Percentiles rank a stretch among this genome's conserved stretches.
These are phyloP conservation scores for Pseudomyrmex concolor DNA, from an alignment of 1,140 invertebrate species.

Conservation along the genomic window DNA sequence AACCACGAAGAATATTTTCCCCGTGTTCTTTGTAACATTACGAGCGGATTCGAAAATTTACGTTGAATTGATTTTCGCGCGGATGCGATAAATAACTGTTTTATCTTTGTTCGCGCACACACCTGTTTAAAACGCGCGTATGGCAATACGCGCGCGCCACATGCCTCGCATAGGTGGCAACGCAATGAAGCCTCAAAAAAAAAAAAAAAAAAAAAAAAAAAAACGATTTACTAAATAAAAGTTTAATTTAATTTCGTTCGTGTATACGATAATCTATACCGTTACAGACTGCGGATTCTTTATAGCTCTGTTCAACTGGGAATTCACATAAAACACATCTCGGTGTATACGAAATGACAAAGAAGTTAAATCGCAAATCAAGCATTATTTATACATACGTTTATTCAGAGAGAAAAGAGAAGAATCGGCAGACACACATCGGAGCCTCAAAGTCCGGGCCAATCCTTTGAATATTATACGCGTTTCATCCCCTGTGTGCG, in stretches of 20 bases:
- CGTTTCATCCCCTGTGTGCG: slow-evolving; percentile 14
- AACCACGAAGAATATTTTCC: background rate
- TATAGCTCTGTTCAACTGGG: background rate
- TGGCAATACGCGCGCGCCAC: slow-evolving; percentile 6
- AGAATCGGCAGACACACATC: background rate
- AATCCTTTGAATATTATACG: slow-evolving; percentile 55
- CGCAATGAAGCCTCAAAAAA: slow-evolving; percentile 26
- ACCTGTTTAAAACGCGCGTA: slow-evolving; percentile 21
- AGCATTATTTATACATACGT: slow-evolving; percentile 40
- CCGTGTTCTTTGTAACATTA: slow-evolving; percentile 2
- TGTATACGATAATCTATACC: slow-evolving; percentile 33
- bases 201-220: too few species aligned
- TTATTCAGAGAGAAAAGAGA: slow-evolving; percentile 26
- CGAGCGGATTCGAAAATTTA: background rate
- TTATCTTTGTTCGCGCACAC: slow-evolving; percentile 7
- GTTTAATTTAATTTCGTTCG: slow-evolving; percentile 38
- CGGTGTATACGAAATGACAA: slow-evolving; percentile 12
- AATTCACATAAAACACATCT: background rate
- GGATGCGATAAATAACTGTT: slow-evolving; percentile 25
- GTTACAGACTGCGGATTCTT: slow-evolving; percentile 9
- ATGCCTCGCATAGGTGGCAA: background rate
- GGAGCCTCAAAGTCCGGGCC: slow-evolving; percentile 11
- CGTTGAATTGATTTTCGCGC: background rate
- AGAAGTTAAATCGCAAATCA: background rate
- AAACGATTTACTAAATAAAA: slow-evolving; percentile 51